Base-by-base conservation (phyloP, 2,113 vertebrate species). In the Pteropus alecto region DNA sequence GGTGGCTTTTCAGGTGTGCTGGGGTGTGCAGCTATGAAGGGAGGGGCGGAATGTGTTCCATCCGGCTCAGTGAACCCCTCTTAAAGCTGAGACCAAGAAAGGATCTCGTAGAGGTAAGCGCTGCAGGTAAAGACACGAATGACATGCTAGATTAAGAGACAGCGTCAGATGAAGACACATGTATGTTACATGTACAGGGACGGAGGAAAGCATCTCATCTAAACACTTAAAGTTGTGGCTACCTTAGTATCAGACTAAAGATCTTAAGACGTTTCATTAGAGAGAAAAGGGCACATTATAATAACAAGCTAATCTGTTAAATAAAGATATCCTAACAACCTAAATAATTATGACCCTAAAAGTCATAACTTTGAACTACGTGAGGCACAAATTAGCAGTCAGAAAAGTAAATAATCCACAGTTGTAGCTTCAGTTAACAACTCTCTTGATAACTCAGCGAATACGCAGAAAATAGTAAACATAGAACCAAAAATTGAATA, bases 1-100 rank as follows among this genome's bases (percentile, higher is more conserved):
- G 68, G 35, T 77, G 94, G 43, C 81, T 91, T 98, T 98, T 28
- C 93, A 99, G 99, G 73, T 99, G 99, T 98, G 99, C 99, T 15
- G 99, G 99, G 14, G 96, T 99, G 61, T 99, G 99, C 96, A 99
- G 98, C 0, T 99, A 99, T 8, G 99, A 99, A 91, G 99, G 99
- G 15, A 98, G 93, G 74, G 99, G 99, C 26, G 99, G 99, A 19
- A 98, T 99, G 98, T 99, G 99, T 93, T 99, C 99, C 2, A 99
- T 99, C 97, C 98, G 99, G 35, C 99, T 99, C 87, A 99, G 99
- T 84, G 99, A 99, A 83, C 99, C 99, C 0, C 98, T 99, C 16
- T 97, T 99, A 22, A 99, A 99, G 97, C 96, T 99, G 30, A 98
- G 99, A 95, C 99, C 99, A 0, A 98, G 99, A 43, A 99, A 99